A percentile compares a stretch with the other conserved stretches of the same genome.
These are phyloP conservation scores for Laupala kohalensis DNA, from an alignment of 1,140 invertebrate genomes.

Conservation along the genomic window DNA sequence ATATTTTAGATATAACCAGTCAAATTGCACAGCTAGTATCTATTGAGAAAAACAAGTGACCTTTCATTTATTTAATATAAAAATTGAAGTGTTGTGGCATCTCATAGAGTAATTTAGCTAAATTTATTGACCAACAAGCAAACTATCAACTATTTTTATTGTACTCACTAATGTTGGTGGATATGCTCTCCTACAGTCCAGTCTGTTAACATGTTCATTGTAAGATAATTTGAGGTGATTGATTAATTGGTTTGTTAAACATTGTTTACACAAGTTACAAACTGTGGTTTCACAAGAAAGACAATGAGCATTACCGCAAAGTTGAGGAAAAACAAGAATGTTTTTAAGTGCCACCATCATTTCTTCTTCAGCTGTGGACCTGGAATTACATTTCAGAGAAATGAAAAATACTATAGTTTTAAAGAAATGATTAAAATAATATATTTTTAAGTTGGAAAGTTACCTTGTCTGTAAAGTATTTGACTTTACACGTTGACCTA, in stretches of 20 bases:
- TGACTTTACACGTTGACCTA: constrained; percentile 38
- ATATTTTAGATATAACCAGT: too few species aligned
- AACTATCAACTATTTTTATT: too few species aligned
- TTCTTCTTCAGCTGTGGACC: constrained; percentile 29
- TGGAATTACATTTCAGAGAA: not conserved
- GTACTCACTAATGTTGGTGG: constrained; percentile 58
- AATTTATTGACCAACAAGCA: too few species aligned
- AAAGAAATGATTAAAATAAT: too few species aligned
- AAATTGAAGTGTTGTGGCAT: too few species aligned
- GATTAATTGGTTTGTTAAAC: constrained; percentile 47
- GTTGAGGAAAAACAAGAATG: constrained; percentile 56
- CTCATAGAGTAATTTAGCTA: too few species aligned
- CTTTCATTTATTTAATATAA: too few species aligned
- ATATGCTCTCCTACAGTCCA: constrained; percentile 65
- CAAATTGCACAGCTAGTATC: too few species aligned
- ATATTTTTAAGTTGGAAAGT: not conserved
- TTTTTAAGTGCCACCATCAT: constrained; percentile 70
- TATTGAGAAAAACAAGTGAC: too few species aligned
- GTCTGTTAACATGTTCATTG: constrained; percentile 62
- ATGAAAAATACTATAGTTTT: not conserved
- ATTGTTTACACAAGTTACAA: constrained; percentile 69
- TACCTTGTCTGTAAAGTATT: constrained; percentile 29
- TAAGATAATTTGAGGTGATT: constrained; percentile 51
- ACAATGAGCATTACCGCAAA: constrained; percentile 45
- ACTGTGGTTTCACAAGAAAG: constrained; percentile 46